These are phyloP conservation scores for Xenops minutus DNA, from an alignment of 2,797 vertebrate genomes.

Conservation along the genomic window DNA sequence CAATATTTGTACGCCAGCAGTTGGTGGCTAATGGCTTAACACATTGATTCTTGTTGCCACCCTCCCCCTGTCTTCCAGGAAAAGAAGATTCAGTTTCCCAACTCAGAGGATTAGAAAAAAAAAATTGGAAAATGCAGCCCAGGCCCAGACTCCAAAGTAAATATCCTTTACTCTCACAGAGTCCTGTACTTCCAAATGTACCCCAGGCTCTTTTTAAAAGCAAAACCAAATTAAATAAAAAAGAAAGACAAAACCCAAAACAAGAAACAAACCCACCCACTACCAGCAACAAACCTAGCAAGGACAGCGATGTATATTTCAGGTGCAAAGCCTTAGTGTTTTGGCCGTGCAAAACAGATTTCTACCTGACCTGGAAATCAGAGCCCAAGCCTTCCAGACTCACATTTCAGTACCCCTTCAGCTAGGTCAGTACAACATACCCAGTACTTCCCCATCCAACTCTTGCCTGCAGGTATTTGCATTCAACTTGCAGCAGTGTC, in stretches of 20 bases:
- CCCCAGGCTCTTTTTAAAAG: neutral
- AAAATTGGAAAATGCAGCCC: neutral
- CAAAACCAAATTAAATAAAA: neutral
- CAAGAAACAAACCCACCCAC: neutral
- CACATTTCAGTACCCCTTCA: neutral
- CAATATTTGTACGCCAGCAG: conserved; percentile 63
- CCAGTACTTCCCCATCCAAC: neutral
- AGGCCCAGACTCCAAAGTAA: conserved; percentile 6
- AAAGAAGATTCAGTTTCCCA: conserved; percentile 47
- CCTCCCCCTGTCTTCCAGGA: conserved; percentile 52
- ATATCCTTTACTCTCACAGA: neutral
- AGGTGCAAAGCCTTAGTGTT: neutral
- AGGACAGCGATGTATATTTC: neutral
- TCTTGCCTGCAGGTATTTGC: neutral
- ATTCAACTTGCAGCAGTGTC: neutral
- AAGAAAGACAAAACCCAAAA: neutral
- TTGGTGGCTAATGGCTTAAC: conserved; percentile 43
- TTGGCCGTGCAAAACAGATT: neutral
- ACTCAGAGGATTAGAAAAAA: neutral
- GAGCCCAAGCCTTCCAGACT: neutral
- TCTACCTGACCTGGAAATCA: neutral
- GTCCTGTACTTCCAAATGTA: neutral
- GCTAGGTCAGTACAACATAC: neutral
- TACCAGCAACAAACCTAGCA: neutral
- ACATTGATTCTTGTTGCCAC: conserved; percentile 35